phyloP scores from a whole-genome alignment of 2,113 vertebrate species.

The Protomyctophum bolini region DNA sequence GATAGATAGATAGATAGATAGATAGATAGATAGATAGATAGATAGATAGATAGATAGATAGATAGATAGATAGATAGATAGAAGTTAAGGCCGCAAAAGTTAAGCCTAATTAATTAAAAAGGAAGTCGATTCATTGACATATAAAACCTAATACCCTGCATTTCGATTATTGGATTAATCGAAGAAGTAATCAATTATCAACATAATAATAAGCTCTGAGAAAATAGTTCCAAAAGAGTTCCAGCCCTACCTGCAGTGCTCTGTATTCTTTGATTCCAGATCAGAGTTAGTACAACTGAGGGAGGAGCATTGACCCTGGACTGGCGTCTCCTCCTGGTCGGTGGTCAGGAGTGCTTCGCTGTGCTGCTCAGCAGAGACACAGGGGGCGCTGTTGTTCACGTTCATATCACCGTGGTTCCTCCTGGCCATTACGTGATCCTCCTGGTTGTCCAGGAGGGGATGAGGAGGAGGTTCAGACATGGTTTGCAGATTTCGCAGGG shows the following conservation, averaged over 20 bases:
- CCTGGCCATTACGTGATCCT: conserved; percentile 1
- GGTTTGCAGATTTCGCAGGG: neutral
- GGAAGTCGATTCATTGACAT: too few relatives aligned
- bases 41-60: too few relatives aligned
- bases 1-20: too few relatives aligned
- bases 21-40: too few relatives aligned
- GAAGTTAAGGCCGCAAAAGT: too few relatives aligned
- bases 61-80: too few relatives aligned
- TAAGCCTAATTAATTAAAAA: too few relatives aligned
- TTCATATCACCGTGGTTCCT: neutral
- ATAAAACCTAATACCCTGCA: too few relatives aligned
- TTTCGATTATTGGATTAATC: too few relatives aligned
- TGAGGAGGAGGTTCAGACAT: conserved; percentile 55
- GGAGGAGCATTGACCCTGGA: neutral
- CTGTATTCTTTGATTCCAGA: conserved; percentile 12
- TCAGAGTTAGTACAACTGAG: neutral
- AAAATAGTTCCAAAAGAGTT: too few relatives aligned
- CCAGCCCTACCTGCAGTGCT: neutral
- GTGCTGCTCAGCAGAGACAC: neutral
- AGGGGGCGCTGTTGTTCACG: conserved; percentile 20
- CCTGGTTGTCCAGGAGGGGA: neutral
- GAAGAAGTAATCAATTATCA: too few relatives aligned
- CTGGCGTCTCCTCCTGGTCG: conserved; percentile 15
- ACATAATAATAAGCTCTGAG: too few relatives aligned
- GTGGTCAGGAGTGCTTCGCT: conserved; percentile 9